Base-by-base conservation (phyloP, 2,888 invertebrate genomes). In the Phyto melanocephala region DNA sequence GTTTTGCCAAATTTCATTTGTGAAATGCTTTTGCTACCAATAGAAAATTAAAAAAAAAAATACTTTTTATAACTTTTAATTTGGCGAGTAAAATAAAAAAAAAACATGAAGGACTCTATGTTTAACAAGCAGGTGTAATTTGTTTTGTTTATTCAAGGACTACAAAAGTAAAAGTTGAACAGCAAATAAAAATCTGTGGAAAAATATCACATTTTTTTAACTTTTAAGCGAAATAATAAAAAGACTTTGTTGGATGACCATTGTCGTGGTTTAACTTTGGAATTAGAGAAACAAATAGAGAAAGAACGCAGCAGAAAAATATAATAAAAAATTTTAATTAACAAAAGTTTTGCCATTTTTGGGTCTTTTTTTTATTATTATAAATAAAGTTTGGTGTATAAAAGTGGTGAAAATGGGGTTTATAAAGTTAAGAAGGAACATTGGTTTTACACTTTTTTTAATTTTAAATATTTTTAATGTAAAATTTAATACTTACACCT, bases 51-150 rank as follows among this genome's bases (percentile, higher is more conserved):
- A 52, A 45, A 42, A 52, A 52, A 15, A 22, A 47, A 75, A 75
- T 20, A 56, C 17, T 58, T 58, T 65, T 28, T 24, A 15, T 71
- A 65, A 79, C 56, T 79, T 79, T 72, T 79, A 37, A 80, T 74
- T 74, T 68, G 22, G 65, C 52, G 52, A 35, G 10, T 33, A 47
- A 6, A 33, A 47, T 10, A 72, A 79, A 56, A 79, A 74, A 72
- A 79, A 56, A 79, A 74, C 28, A 67, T 62, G 15, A 74, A 80
- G 79, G 79, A 80, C 60, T 68, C 52, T 15, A 52, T 80, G 72
- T 74, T 80, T 50, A 74, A 72, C 72, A 80, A 80, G 79, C 79
- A 80, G 79, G 79, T 80, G 79, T 80, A 74, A 80, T 80, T 80
- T 80, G 72, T 80, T 80, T 80, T 80, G 67, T 80, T 80, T 60